Evolutionary conservation across 2,888 invertebrate genomes (phyloP).

Genomic region (Tholera decimalis): DNA sequence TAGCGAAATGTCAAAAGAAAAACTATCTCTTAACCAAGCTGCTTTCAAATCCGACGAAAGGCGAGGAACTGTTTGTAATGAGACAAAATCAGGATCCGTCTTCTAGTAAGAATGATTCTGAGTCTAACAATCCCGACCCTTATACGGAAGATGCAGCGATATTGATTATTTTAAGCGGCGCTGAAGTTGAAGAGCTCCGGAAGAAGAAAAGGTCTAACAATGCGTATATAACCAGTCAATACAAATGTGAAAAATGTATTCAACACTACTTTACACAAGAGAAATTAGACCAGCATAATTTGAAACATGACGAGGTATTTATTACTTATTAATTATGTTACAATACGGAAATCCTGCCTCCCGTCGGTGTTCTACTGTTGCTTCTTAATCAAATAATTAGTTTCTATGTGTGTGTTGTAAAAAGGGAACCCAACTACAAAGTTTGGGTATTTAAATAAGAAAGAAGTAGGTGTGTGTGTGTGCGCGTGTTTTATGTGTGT

Average conservation of each 20-base stretch:
- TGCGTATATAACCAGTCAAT: not conserved
- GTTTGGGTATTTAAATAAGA: too few species aligned
- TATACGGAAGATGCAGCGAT: not conserved
- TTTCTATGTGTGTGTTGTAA: too few species aligned
- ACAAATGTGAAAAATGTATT: conserved; percentile 26
- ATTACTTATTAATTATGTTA: too few species aligned
- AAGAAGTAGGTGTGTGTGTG: too few species aligned
- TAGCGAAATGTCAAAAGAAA: not conserved
- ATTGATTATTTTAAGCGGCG: not conserved
- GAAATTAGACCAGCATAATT: conserved; percentile 25
- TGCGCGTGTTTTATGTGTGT: too few species aligned
- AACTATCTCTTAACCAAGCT: conserved; percentile 6
- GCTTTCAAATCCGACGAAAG: not conserved
- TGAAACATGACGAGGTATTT: conserved; percentile 16
- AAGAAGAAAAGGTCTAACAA: not conserved
- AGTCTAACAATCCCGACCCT: not conserved
- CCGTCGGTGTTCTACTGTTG: too few species aligned
- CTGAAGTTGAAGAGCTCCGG: not conserved
- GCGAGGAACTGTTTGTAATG: not conserved
- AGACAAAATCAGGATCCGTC: too few species aligned
- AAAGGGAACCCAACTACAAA: too few species aligned
- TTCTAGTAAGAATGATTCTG: not conserved
- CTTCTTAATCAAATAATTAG: too few species aligned
- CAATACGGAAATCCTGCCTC: too few species aligned
- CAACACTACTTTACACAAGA: conserved; percentile 1